Evolutionary conservation across 2,888 invertebrate genomes (phyloP).

Genomic region (Brenthis daphne): DNA sequence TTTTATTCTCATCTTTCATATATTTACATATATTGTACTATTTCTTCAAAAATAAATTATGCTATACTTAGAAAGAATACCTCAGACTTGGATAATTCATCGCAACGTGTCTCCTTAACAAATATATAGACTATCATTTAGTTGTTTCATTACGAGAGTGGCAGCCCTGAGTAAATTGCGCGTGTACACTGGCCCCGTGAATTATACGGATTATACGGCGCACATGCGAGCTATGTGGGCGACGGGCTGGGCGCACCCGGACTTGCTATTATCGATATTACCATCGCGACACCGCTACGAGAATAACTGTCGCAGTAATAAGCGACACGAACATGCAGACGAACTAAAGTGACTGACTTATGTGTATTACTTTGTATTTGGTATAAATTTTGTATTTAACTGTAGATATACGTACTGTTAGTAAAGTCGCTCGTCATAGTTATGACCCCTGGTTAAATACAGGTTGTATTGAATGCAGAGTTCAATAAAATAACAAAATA

Average conservation of each 20-base stretch:
- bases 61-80: no score
- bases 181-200: slow-evolving; percentile 60
- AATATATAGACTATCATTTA: slow-evolving; percentile 8
- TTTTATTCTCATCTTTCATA: no score
- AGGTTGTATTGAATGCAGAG: no score
- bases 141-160: slow-evolving; percentile 14
- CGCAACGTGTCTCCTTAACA: not conserved
- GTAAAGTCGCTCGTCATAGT: no score
- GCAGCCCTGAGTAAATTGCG: slow-evolving; percentile 61
- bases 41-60: no score
- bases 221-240: slow-evolving; percentile 53
- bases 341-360: not conserved
- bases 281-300: slow-evolving; percentile 30
- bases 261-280: slow-evolving; percentile 43
- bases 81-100: no score
- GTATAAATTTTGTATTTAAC: no score
- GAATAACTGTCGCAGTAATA: slow-evolving; percentile 33
- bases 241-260: slow-evolving; percentile 42
- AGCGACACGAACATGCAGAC: slow-evolving; percentile 6
- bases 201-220: slow-evolving; percentile 58
- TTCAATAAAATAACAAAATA: no score
- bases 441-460: no score
- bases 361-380: not conserved
- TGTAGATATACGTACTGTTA: no score
- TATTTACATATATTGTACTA: no score